Evolutionary conservation across 2,797 vertebrate species (phyloP).

Genomic region (Oophaga sylvatica): DNA sequence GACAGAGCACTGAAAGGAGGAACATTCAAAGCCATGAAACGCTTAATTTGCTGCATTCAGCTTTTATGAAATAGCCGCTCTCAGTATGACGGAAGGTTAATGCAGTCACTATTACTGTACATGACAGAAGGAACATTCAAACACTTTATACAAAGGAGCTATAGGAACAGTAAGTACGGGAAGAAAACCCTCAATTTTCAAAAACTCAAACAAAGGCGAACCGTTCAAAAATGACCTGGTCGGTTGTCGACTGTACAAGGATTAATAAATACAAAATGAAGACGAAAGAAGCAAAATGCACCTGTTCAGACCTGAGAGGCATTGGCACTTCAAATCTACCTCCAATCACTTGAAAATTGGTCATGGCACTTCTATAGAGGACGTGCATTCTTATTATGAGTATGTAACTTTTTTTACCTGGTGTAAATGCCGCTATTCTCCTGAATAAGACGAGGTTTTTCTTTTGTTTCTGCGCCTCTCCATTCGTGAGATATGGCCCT

Average conservation of each 20-base stretch:
- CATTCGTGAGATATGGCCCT: no score
- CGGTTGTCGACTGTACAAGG: not conserved
- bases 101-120: conserved; percentile 16
- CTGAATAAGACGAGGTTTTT: no score
- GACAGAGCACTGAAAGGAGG: not conserved
- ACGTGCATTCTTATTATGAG: no score
- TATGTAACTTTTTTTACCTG: no score
- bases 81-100: conserved; percentile 16
- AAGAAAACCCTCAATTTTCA: not conserved
- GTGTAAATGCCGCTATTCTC: no score
- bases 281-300: not conserved
- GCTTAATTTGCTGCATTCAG: not conserved
- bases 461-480: no score
- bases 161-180: not conserved
- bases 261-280: not conserved
- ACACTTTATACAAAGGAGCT: not conserved
- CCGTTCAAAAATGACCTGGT: not conserved
- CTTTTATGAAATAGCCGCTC: not conserved
- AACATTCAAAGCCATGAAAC: not conserved
- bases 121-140: not conserved
- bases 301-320: no score
- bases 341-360: no score
- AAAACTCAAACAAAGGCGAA: not conserved
- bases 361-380: no score
- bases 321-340: no score